These are phyloP conservation scores for Pempheris klunzingeri DNA, from an alignment of 2,797 vertebrate species.

Conservation along the genomic window DNA sequence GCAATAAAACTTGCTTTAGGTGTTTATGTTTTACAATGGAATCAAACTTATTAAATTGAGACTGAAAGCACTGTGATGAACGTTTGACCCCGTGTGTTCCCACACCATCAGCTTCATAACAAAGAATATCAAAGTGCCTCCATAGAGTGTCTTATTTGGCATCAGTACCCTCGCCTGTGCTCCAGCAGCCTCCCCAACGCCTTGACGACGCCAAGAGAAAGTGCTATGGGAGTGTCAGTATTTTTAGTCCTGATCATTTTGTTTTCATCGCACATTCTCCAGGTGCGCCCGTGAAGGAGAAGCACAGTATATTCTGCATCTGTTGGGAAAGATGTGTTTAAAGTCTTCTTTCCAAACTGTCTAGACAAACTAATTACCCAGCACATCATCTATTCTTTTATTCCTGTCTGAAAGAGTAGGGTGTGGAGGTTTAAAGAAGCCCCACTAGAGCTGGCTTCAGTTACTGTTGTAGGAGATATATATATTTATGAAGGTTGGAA, in stretches of 20 bases:
- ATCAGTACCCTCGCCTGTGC: neutral
- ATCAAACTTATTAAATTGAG: constrained; percentile 3
- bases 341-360: constrained; percentile 79
- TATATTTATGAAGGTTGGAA: constrained; percentile 68
- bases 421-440: constrained; percentile 70
- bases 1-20: neutral
- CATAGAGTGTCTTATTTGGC: constrained; percentile 8
- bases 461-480: constrained; percentile 58
- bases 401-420: constrained; percentile 70
- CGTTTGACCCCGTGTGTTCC: constrained; percentile 32
- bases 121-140: constrained; percentile 15
- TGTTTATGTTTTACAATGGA: neutral
- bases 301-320: constrained; percentile 47
- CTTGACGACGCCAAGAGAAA: constrained; percentile 46
- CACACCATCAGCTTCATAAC: constrained; percentile 25
- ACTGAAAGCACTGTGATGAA: constrained; percentile 21
- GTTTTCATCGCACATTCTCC: constrained; percentile 60
- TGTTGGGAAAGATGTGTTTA: constrained; percentile 73
- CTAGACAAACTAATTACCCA: constrained; percentile 85
- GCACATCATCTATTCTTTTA: constrained; percentile 68
- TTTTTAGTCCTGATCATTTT: constrained; percentile 64
- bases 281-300: constrained; percentile 56
- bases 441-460: constrained; percentile 60
- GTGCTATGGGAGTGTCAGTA: constrained; percentile 54
- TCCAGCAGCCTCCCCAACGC: constrained; percentile 27